These are phyloP conservation scores for Drosophila algonquin DNA, from an alignment of 2,888 invertebrate species.

Conservation along the genomic window DNA sequence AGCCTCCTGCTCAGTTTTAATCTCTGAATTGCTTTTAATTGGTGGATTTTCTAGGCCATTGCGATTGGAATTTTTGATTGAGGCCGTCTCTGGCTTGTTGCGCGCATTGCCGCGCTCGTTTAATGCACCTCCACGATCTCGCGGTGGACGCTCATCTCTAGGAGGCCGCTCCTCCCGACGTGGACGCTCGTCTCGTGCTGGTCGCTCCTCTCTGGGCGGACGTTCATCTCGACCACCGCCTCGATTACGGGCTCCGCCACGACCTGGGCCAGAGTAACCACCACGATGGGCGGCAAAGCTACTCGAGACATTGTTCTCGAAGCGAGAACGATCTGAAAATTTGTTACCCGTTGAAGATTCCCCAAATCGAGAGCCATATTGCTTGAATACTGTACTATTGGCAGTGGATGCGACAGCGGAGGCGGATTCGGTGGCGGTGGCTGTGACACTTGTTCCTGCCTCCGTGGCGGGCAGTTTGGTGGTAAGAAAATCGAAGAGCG, in stretches of 20 bases:
- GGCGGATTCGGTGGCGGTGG: conserved; percentile 15
- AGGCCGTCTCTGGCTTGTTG: conserved; percentile 11
- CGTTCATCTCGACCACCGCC: conserved; percentile 53
- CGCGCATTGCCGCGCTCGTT: conserved; percentile 26
- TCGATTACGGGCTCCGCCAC: conserved; percentile 48
- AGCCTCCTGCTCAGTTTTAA: conserved; percentile 46
- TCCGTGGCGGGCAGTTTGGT: conserved; percentile 86
- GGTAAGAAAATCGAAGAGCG: conserved; percentile 92
- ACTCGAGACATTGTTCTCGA: conserved; percentile 84
- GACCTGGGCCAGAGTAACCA: conserved; percentile 27
- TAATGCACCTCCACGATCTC: conserved; percentile 33
- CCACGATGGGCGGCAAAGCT: conserved; percentile 82
- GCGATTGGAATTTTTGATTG: conserved; percentile 24
- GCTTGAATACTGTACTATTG: conserved; percentile 39
- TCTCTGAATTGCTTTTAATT: conserved; percentile 37
- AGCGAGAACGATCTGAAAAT: conserved; percentile 69
- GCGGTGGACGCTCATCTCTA: conserved; percentile 14
- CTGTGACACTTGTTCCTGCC: conserved; percentile 24
- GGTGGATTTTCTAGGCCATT: conserved; percentile 47
- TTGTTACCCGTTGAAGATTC: conserved; percentile 42
- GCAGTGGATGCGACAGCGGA: conserved; percentile 40
- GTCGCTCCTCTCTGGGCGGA: conserved; percentile 32
- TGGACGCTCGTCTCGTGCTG: conserved; percentile 16
- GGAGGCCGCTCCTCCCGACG: conserved; percentile 4
- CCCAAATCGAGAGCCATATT: conserved; percentile 42